Percentiles rank a stretch among this genome's conserved stretches.
These are phyloP conservation scores for Maconellicoccus hirsutus DNA, from an alignment of 1,140 invertebrate species.

Conservation along the genomic window DNA sequence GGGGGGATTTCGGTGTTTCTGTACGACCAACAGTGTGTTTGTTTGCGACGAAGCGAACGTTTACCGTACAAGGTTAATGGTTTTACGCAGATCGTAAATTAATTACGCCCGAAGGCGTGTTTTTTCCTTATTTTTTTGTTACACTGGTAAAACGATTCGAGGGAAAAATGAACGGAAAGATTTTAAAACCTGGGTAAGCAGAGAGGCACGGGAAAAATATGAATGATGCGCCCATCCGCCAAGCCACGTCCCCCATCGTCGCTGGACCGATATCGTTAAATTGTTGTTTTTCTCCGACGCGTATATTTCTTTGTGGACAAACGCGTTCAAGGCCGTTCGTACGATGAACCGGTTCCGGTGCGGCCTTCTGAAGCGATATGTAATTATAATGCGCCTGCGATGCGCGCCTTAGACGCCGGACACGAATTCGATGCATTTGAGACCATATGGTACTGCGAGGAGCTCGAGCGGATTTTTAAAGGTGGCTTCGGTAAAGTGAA, in stretches of 20 bases:
- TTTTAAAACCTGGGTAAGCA: background rate
- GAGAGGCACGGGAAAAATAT: background rate
- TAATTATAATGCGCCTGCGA: background rate
- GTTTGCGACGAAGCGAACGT: background rate
- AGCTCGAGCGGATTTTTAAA: too few species aligned
- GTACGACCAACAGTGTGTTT: too few species aligned
- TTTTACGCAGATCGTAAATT: constrained; percentile 1
- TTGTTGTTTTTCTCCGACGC: background rate
- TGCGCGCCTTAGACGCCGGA: too few species aligned
- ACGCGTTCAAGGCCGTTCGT: constrained; percentile 17
- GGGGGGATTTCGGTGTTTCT: too few species aligned
- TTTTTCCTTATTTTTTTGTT: background rate
- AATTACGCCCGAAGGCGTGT: background rate
- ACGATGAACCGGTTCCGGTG: constrained; percentile 10
- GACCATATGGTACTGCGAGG: background rate
- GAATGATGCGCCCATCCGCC: background rate
- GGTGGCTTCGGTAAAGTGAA: background rate
- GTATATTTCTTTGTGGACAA: background rate
- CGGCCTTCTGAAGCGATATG: background rate
- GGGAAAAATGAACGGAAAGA: background rate
- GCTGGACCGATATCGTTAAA: too few species aligned
- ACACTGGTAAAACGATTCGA: too few species aligned
- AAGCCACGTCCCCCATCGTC: too few species aligned
- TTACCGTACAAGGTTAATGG: background rate
- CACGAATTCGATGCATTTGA: background rate